phyloP scores from a whole-genome alignment of 1,140 invertebrate genomes.

The Cyclina sinensis region DNA sequence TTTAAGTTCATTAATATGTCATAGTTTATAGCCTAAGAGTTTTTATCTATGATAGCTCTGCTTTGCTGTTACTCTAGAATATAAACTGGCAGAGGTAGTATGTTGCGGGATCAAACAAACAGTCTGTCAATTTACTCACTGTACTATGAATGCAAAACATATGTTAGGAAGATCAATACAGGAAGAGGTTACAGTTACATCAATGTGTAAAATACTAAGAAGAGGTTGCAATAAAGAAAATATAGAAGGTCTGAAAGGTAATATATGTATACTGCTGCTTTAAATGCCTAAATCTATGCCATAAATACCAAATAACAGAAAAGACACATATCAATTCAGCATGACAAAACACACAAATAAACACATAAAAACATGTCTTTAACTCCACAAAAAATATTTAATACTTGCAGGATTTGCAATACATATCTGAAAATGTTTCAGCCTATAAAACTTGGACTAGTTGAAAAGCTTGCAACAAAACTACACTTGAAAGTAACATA shows the following conservation, averaged over 20 bases:
- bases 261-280: slow-evolving; percentile 19
- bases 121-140: too few species aligned
- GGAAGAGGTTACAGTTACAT: slow-evolving; percentile 34
- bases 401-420: slow-evolving; percentile 43
- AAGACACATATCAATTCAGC: slow-evolving; percentile 48
- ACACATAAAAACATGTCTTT: slow-evolving; percentile 61
- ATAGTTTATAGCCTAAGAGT: neutral
- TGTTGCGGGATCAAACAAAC: neutral
- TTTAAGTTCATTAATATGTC: neutral
- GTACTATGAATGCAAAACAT: neutral
- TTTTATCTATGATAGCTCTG: neutral
- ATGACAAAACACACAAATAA: slow-evolving; percentile 66
- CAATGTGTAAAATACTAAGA: slow-evolving; percentile 22
- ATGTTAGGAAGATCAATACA: neutral
- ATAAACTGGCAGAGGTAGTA: neutral
- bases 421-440: slow-evolving; percentile 11
- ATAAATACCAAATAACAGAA: slow-evolving; percentile 58
- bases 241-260: neutral
- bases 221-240: slow-evolving; percentile 24
- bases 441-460: slow-evolving; percentile 30
- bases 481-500: slow-evolving; percentile 43
- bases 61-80: neutral
- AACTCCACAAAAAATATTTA: slow-evolving; percentile 27
- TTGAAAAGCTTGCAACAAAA: slow-evolving; percentile 39
- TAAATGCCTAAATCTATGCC: slow-evolving; percentile 34